Evolutionary conservation across 2,888 invertebrate genomes (phyloP), one percentile per base, ranked within the genome.

Genomic region (Oxystoma pomonae): DNA sequence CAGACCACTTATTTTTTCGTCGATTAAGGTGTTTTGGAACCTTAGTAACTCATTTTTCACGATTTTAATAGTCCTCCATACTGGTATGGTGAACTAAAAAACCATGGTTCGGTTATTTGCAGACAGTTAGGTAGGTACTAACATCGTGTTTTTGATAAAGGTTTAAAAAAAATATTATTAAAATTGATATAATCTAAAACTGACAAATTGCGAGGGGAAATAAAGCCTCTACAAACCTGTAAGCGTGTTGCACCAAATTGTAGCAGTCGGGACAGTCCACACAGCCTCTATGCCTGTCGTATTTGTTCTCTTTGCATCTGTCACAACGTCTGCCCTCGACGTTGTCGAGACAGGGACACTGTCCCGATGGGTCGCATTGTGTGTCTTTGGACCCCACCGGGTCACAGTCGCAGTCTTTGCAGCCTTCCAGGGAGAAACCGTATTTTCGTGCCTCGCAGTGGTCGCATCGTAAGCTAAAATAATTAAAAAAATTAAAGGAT

Each of bases 291-390:
- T 95, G 92, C 20, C 96, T 87, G 77, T 97, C 92, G 75, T 90
- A 90, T 77, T 96, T 98, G 78, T 99, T 99, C 78, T 99, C 98
- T 81, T 95, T 94, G 78, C 99, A 99, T 56, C 95, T 88, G 79
- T 99, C 96, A 79, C 99, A 99, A 17, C 90, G 87, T 20, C 93
- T 83, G 1, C 98, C 98, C 79, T 97, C 98, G 0, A 99, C 96
- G 76, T 94, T 94, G 60, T 91, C 90, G 67, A 91, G 86, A 72
- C 90, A 90, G 20, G 90, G 90, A 81, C 99, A 98, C 78, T 96
- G 96, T 0, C 96, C 96, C 22, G 80, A 83, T 60, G 89, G 85
- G 70, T 92, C 90, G 75, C 99, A 99, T 78, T 98, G 97, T 69
- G 91, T 86, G 73, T 91, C 89, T 61, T 89, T 89, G 0, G 96